A percentile compares a stretch with the other conserved stretches of the same genome.
Evolutionary conservation across 2,113 vertebrate genomes (phyloP).

Genomic region (Oreotragus oreotragus): DNA sequence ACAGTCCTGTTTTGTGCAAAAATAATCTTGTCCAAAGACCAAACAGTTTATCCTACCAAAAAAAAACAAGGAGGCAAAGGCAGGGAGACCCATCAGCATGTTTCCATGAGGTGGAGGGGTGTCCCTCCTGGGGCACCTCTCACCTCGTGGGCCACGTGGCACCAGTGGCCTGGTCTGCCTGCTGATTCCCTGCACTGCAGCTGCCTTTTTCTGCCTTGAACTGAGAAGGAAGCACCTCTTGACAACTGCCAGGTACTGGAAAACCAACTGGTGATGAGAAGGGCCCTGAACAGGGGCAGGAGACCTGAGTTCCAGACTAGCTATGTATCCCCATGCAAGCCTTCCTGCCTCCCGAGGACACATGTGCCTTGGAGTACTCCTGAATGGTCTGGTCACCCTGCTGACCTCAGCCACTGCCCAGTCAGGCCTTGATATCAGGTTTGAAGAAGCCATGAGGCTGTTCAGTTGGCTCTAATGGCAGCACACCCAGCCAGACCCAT

Average conservation of each 20-base stretch:
- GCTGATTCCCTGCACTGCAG: background rate
- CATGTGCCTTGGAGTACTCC: background rate
- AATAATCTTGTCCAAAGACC: constrained; percentile 81
- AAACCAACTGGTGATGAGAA: background rate
- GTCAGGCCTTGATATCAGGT: background rate
- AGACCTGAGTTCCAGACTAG: background rate
- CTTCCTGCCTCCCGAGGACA: background rate
- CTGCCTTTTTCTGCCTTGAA: background rate
- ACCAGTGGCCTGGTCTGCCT: background rate
- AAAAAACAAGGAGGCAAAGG: constrained; percentile 28
- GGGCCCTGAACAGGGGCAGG: background rate
- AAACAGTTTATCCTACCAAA: constrained; percentile 73
- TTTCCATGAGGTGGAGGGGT: background rate
- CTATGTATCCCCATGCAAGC: background rate
- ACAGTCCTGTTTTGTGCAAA: constrained; percentile 78
- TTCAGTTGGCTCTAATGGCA: background rate
- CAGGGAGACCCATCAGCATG: background rate
- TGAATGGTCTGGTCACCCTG: background rate
- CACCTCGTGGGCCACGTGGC: background rate
- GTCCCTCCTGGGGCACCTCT: background rate
- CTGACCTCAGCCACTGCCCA: background rate
- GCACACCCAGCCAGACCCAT: background rate
- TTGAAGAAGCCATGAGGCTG: background rate
- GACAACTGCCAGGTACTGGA: background rate
- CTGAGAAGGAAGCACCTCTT: background rate